Evolutionary conservation across 2,113 vertebrate genomes (phyloP).

Genomic region (Antennarius striatus): DNA sequence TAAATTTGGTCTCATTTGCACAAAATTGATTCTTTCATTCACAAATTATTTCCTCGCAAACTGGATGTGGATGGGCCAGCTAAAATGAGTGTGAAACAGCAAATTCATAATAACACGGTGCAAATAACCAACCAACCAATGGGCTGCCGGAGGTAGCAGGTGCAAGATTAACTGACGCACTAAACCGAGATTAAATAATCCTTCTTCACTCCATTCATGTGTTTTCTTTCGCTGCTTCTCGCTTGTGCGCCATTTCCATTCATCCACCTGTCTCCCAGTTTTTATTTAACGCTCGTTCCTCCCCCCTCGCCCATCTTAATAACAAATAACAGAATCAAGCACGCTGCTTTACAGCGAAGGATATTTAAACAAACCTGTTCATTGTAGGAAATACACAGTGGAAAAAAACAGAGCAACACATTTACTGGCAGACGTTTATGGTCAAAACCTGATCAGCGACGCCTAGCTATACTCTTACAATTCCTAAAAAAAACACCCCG

Average conservation of each 20-base stretch:
- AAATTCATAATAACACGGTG: too few relatives aligned
- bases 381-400: slow-evolving; percentile 46
- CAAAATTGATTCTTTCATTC: too few relatives aligned
- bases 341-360: slow-evolving; percentile 30
- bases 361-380: slow-evolving; percentile 53
- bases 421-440: slow-evolving; percentile 47
- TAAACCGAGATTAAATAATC: too few relatives aligned
- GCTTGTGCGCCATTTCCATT: not conserved
- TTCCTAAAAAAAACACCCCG: slow-evolving; percentile 53
- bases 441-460: slow-evolving; percentile 57
- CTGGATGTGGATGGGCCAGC: too few relatives aligned
- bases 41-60: too few relatives aligned
- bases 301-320: slow-evolving; percentile 8
- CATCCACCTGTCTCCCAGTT: not conserved
- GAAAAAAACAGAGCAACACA: slow-evolving; percentile 37
- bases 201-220: too few relatives aligned
- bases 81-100: too few relatives aligned
- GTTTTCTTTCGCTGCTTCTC: too few relatives aligned
- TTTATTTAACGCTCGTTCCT: slow-evolving; percentile 19
- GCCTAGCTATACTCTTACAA: slow-evolving; percentile 57
- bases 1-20: too few relatives aligned
- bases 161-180: too few relatives aligned
- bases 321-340: slow-evolving; percentile 32
- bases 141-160: too few relatives aligned
- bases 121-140: too few relatives aligned